Conservation (phyloP, 1,140 invertebrate genomes). For the Paralvinella palmiformis region DNA sequence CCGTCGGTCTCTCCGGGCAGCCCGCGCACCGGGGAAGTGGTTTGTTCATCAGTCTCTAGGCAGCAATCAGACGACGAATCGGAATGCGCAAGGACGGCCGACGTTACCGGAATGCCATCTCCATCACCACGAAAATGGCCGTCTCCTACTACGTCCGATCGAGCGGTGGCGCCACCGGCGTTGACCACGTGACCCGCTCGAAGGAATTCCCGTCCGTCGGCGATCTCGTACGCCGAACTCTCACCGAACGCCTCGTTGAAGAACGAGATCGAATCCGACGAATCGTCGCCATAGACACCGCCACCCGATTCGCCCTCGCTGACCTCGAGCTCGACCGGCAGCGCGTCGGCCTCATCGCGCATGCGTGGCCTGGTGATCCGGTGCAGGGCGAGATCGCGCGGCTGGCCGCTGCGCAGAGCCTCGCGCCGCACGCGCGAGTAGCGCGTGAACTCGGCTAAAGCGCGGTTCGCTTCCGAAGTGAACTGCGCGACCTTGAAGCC, state of each 20-base stretch:
- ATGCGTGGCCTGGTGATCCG: slow-evolving; percentile 13
- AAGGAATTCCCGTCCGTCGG: too few relatives aligned
- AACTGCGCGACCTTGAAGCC: slow-evolving; percentile 18
- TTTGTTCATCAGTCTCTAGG: too few relatives aligned
- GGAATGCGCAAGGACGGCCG: too few relatives aligned
- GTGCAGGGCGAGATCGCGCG: slow-evolving; percentile 2
- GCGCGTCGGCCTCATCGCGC: not conserved
- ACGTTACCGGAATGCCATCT: too few relatives aligned
- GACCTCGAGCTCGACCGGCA: not conserved
- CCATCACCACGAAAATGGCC: too few relatives aligned
- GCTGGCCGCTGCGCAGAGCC: slow-evolving; percentile 1
- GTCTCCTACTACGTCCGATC: too few relatives aligned
- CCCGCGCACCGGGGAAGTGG: too few relatives aligned
- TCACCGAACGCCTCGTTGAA: slow-evolving; percentile 11
- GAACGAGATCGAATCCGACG: slow-evolving; percentile 12
- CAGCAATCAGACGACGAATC: too few relatives aligned
- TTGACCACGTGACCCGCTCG: too few relatives aligned
- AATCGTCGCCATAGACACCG: not conserved
- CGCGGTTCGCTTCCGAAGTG: slow-evolving; percentile 10
- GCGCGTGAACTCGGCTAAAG: slow-evolving; percentile 9
- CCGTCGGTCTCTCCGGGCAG: too few relatives aligned
- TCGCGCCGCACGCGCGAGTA: slow-evolving; percentile 6
- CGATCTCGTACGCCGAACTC: slow-evolving; percentile 1
- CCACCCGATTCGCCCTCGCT: not conserved
- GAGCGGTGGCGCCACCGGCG: too few relatives aligned